Evolutionary conservation across 2,797 vertebrate genomes (phyloP).

Genomic region (Danionella dracula): DNA sequence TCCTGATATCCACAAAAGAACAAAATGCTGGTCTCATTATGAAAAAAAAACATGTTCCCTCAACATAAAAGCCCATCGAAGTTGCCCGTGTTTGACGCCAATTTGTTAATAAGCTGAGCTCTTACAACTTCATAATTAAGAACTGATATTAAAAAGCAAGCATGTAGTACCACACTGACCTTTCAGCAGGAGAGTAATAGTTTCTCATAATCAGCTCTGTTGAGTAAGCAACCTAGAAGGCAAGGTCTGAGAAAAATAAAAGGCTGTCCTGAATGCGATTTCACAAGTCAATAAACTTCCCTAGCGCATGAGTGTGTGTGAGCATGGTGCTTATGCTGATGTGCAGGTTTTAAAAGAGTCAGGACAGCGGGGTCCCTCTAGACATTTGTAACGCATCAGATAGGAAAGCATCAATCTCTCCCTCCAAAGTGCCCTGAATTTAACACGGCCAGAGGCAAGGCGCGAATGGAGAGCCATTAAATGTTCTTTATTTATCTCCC

Average conservation of each 20-base stretch:
- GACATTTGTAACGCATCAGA: slow-evolving; percentile 61
- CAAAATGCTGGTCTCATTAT: background rate
- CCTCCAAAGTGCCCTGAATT: slow-evolving; percentile 43
- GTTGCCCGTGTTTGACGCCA: slow-evolving; percentile 35
- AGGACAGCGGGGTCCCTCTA: slow-evolving; percentile 50
- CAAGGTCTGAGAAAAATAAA: slow-evolving; percentile 56
- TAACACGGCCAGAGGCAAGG: slow-evolving; percentile 44
- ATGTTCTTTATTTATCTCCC: slow-evolving; percentile 41
- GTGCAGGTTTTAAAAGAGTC: slow-evolving; percentile 49
- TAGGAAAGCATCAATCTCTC: slow-evolving; percentile 63
- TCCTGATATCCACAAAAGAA: background rate
- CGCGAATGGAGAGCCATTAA: slow-evolving; percentile 34
- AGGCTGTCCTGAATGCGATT: slow-evolving; percentile 64
- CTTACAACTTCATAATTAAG: slow-evolving; percentile 64
- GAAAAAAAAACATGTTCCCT: background rate
- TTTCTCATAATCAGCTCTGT: slow-evolving; percentile 69
- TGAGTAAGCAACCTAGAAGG: slow-evolving; percentile 75
- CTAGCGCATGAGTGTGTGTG: slow-evolving; percentile 25
- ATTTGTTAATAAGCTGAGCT: slow-evolving; percentile 72
- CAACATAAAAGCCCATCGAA: background rate
- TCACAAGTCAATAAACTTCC: slow-evolving; percentile 69
- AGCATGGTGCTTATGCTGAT: slow-evolving; percentile 57
- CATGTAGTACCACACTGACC: slow-evolving; percentile 60
- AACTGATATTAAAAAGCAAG: slow-evolving; percentile 60
- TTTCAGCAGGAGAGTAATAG: slow-evolving; percentile 62